These are phyloP conservation scores for Corythornis cristatus DNA, from an alignment of 2,113 vertebrate genomes.

Conservation along the genomic window DNA sequence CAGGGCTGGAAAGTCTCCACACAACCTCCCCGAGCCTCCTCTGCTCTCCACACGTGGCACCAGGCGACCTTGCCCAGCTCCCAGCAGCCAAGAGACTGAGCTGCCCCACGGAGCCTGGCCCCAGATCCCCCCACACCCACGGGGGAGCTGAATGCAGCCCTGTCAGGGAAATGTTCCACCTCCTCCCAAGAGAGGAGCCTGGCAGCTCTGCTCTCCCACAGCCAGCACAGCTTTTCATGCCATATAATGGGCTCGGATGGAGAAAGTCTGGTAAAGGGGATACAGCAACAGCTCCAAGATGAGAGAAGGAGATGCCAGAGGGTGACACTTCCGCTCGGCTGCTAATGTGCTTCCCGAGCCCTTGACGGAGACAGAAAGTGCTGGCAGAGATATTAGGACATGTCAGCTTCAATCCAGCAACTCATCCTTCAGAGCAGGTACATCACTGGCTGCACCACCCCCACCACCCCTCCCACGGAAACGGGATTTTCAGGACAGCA, in stretches of 20 bases:
- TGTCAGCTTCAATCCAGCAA: constrained; percentile 51
- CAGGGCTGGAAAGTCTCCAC: background rate
- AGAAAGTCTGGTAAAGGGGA: constrained; percentile 39
- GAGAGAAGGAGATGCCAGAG: constrained; percentile 59
- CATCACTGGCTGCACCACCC: background rate
- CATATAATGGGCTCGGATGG: background rate
- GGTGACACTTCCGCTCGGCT: constrained; percentile 55
- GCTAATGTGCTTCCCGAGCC: constrained; percentile 36
- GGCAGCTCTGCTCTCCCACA: background rate
- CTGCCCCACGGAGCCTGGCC: background rate
- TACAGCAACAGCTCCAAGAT: constrained; percentile 20
- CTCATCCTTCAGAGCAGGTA: constrained; percentile 62
- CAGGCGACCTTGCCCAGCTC: background rate
- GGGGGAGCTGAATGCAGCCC: background rate
- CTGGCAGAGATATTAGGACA: constrained; percentile 50
- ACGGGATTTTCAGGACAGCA: background rate
- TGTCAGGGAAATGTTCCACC: accelerated
- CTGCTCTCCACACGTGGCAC: background rate
- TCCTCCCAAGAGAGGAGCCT: background rate
- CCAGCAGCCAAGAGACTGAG: background rate
- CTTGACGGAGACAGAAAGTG: constrained; percentile 16
- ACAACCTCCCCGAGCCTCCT: background rate
- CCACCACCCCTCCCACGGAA: background rate
- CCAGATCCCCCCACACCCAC: background rate
- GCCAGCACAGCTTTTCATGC: background rate